Evolutionary conservation across 2,797 vertebrate species (phyloP), one percentile per base, ranked within the genome.

Genomic region (Chiroxiphia lanceolata): DNA sequence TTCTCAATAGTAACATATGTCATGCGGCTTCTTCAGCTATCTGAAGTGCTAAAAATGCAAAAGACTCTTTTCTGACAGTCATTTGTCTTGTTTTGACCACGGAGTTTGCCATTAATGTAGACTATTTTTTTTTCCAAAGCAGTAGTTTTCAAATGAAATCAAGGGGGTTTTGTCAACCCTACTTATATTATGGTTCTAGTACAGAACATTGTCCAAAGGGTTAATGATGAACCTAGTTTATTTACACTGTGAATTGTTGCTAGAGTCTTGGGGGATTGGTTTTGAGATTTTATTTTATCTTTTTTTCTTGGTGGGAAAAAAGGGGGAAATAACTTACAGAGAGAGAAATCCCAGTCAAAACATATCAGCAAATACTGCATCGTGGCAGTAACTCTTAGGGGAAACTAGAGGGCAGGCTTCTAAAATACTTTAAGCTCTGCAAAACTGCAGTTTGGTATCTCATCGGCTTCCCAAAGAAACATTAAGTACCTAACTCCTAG

Each of bases 341-440:
- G 74, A 82, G 45, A 67, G 9, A 86, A 70, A 82, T 60, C 56
- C 16, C 33, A 33, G 25, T 36, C 19, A 64, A 67, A 83, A 60
- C 15, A 19, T 16, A 3, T 3, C 0, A 0, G 13, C 57, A 61
- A 60, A 36, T 61, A 19, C 21, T 45, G 26, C 38, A 19, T 29
- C 1, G 6, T 83, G 83, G 83, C 86, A 90, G 71, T 96, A 87
- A 83, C 91, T 63, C 70, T 44, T 83, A 27, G 33, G 23, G 45
- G 57, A 91, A 94, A 91, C 91, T 91, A 96, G 96, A 94, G 93
- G 95, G 93, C 95, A 96, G 91, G 22, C 94, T 96, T 93, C 76
- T 93, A 96, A 97, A 92, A 61, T 64, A 80, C 48, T 97, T 92
- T 1, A 51, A 23, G 68, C 77, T 74, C 85, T 54, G 29, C n/a